Base-by-base conservation (phyloP, 2,888 invertebrate species). In the Orgyia antiqua region DNA sequence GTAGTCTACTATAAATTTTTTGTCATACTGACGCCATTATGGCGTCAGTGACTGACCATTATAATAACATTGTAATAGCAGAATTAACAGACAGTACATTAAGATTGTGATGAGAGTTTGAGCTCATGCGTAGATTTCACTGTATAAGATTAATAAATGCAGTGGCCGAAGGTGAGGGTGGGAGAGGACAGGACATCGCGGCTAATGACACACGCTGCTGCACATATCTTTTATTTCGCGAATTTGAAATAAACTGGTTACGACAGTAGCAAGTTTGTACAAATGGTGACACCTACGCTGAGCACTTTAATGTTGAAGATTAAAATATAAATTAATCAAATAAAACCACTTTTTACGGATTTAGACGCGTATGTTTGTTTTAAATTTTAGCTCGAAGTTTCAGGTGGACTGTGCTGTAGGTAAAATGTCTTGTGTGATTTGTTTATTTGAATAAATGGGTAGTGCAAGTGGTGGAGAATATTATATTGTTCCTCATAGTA, bases 121-220 rank as follows among this genome's bases (percentile, higher is more conserved):
- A 20, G 36, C 46, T 67, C 76, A 77, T 76, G 80, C 77, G 76
- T 69, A 72, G 82, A 78, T 78, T 80, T 80, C 82, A 73, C 72
- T 75, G 82, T 80, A 80, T 75, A 75, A 75, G 74, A 79, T 79
- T 78, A 82, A 82, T 80, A 79, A 82, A 80, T 77, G 76, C 77
- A 78, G 61, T 66, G 40, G 40, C 34, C 39, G 42, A 15, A 10
- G 51, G 51, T 39, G 43, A 33, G 46, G 56, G 49, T 57, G 42
- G 42, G 42, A 36, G 39, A 46, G 49, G 51, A 42, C 44, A 45
- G 52, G 47, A 45, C 45, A 55, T 51, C 52, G 57, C 72, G 79
- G 79, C 77, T 82, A 82, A 82, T 80, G 83, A 82, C 82, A 82
- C 80, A 73, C 75, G 69, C 60, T 60, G 73, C 62, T 71, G 78